Percentiles rank a stretch among this genome's conserved stretches.
Evolutionary conservation across 1,140 invertebrate species (phyloP).

Genomic region (Drosophila melanica): DNA sequence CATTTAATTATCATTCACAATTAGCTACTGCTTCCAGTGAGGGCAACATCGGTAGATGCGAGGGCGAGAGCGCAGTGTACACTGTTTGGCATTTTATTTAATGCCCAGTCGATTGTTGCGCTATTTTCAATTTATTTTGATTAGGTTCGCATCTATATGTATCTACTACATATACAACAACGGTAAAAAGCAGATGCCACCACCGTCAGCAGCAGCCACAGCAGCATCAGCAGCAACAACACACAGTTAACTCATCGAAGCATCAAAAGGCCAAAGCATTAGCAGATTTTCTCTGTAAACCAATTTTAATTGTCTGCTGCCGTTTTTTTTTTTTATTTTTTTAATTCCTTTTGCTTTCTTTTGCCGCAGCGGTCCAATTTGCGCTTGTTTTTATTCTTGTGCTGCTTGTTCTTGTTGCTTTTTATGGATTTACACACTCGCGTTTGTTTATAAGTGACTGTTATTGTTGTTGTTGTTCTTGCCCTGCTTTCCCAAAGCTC

Average conservation of each 20-base stretch:
- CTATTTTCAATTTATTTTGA: slow-evolving; percentile 44
- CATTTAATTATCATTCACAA: slow-evolving; percentile 42
- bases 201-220: slow-evolving; percentile 19
- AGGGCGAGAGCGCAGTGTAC: neutral
- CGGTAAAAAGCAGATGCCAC: slow-evolving; percentile 2
- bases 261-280: slow-evolving; percentile 12
- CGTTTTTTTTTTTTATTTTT: slow-evolving; percentile 15
- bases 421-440: slow-evolving; percentile 43
- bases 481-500: slow-evolving; percentile 8
- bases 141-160: slow-evolving; percentile 31
- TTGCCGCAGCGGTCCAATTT: slow-evolving; percentile 23
- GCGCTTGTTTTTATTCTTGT: slow-evolving; percentile 29
- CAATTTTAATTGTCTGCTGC: slow-evolving; percentile 20
- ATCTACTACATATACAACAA: slow-evolving; percentile 9
- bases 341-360: slow-evolving; percentile 23
- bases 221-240: slow-evolving; percentile 24
- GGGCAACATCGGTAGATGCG: neutral
- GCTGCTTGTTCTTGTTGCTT: slow-evolving; percentile 26
- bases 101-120: slow-evolving; percentile 3
- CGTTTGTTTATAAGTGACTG: slow-evolving; percentile 41
- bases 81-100: slow-evolving; percentile 10
- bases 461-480: slow-evolving; percentile 16
- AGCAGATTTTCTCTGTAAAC: slow-evolving; percentile 14
- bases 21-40: slow-evolving; percentile 25
- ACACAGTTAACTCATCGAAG: slow-evolving; percentile 8